Conservation (phyloP, 2,797 vertebrate species). For the Pterois miles region DNA sequence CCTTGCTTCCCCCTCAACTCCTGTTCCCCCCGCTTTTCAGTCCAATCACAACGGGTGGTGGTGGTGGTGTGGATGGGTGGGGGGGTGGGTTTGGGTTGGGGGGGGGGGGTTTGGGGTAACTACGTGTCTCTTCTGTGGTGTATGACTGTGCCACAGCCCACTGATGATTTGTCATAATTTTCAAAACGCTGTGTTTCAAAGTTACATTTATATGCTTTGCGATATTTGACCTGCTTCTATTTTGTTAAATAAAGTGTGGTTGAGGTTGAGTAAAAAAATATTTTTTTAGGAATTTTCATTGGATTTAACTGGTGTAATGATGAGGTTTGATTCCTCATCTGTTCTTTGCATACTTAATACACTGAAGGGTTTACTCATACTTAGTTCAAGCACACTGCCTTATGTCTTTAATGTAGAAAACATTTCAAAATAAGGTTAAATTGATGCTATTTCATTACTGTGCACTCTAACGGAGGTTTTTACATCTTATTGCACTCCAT, state of each 20-base stretch:
- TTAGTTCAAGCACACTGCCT: neutral
- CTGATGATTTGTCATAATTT: constrained; percentile 80
- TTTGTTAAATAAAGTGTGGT: constrained; percentile 88
- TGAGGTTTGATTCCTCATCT: constrained; percentile 14
- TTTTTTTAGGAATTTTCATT: constrained; percentile 44
- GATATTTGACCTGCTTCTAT: constrained; percentile 87
- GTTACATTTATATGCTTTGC: constrained; percentile 87
- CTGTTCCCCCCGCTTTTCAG: neutral
- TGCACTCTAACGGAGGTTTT: neutral
- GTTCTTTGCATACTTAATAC: constrained; percentile 10
- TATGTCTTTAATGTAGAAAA: neutral
- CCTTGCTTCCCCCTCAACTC: neutral
- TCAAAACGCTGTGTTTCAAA: constrained; percentile 80
- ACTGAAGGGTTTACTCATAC: neutral
- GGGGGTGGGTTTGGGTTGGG: too few species aligned
- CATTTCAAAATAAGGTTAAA: neutral
- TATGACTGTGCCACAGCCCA: constrained; percentile 80
- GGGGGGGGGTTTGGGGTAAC: constrained; percentile 40
- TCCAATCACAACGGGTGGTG: constrained; percentile 32
- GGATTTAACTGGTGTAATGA: too few species aligned
- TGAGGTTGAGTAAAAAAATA: constrained; percentile 79
- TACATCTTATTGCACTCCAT: neutral
- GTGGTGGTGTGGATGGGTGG: neutral
- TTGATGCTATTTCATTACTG: neutral
- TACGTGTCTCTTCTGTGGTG: constrained; percentile 77